phyloP scores from a whole-genome alignment of 2,113 vertebrate species.

The Guaruba guarouba region DNA sequence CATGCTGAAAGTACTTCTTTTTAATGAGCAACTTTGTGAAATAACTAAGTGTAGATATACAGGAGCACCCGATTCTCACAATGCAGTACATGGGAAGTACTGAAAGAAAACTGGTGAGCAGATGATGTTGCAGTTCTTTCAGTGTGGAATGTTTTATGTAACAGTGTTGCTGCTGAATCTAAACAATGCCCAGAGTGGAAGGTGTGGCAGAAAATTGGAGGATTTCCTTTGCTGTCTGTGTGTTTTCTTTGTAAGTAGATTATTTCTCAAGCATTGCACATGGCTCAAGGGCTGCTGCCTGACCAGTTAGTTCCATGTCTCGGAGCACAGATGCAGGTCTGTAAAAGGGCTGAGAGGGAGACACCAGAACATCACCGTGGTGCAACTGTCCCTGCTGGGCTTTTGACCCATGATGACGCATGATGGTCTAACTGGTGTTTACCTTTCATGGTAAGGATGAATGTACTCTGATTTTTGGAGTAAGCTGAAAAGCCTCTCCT shows the following conservation, averaged over 20 bases:
- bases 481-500: neutral
- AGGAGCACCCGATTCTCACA: neutral
- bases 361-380: neutral
- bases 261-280: neutral
- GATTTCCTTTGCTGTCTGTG: conserved; percentile 3
- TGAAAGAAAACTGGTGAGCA: neutral
- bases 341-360: neutral
- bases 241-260: conserved; percentile 6
- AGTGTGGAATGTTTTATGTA: neutral
- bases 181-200: neutral
- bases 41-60: neutral
- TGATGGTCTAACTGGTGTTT: neutral
- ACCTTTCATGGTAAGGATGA: neutral
- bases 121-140: neutral
- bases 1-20: neutral
- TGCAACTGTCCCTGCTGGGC: neutral
- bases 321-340: neutral
- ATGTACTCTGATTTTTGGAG: neutral
- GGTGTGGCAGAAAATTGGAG: neutral
- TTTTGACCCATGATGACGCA: accelerated
- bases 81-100: neutral
- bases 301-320: neutral
- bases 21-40: neutral
- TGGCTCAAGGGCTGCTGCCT: neutral
- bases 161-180: neutral